These are phyloP conservation scores for Dioctria linearis DNA, from an alignment of 2,888 invertebrate genomes.

Conservation along the genomic window DNA sequence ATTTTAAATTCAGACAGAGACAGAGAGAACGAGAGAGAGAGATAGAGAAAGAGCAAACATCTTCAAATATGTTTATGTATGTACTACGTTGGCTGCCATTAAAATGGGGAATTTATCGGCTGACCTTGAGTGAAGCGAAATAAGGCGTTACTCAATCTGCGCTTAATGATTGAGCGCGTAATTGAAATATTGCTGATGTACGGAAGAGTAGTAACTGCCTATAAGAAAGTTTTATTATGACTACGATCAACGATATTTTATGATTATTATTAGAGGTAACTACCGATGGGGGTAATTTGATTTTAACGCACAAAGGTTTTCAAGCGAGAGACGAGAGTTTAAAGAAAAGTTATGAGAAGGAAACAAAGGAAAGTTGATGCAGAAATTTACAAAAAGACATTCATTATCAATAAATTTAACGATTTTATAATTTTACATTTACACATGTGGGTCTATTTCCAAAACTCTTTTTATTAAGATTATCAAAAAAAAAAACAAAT, in stretches of 20 bases:
- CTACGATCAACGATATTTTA: constrained; percentile 1
- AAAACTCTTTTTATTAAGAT: no score
- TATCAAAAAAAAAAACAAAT: no score
- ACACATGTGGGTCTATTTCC: no score
- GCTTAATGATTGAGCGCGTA: constrained; percentile 33
- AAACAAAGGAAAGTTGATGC: no score
- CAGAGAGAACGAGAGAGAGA: neutral
- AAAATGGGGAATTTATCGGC: constrained; percentile 24
- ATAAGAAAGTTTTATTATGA: neutral
- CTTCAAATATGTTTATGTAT: neutral
- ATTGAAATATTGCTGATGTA: constrained; percentile 29
- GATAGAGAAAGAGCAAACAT: neutral
- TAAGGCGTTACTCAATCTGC: constrained; percentile 39
- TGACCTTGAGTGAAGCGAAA: constrained; percentile 24
- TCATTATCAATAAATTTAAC: no score
- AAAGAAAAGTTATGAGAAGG: no score
- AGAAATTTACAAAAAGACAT: no score
- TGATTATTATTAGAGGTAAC: neutral
- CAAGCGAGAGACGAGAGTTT: neutral
- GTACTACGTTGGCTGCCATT: constrained; percentile 6
- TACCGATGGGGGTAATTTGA: neutral
- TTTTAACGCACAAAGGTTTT: neutral
- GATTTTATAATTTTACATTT: no score
- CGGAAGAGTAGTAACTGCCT: neutral
- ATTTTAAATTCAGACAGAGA: neutral